Percentiles rank a stretch among this genome's conserved stretches.
phyloP scores from a whole-genome alignment of 2,113 vertebrate genomes.

The Todiramphus chloris region DNA sequence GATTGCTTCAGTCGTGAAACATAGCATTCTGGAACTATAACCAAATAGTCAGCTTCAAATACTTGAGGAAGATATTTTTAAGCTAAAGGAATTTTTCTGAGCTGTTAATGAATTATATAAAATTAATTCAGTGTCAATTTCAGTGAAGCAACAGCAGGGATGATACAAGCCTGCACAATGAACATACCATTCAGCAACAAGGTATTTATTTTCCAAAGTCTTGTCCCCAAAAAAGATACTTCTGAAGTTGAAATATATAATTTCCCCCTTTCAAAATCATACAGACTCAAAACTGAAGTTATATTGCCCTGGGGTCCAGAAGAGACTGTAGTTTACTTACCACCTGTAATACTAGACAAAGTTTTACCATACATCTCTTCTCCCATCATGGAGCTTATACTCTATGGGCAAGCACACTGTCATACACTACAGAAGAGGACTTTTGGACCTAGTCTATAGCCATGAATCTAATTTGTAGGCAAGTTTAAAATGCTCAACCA shows the following conservation, averaged over 20 bases:
- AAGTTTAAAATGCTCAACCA: background rate
- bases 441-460: background rate
- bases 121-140: background rate
- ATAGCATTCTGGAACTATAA: background rate
- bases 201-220: background rate
- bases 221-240: background rate
- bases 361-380: background rate
- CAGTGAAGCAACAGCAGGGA: background rate
- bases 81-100: background rate
- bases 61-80: background rate
- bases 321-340: background rate
- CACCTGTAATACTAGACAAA: background rate
- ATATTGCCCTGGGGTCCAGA: background rate
- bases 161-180: background rate
- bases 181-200: background rate
- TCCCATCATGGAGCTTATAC: background rate
- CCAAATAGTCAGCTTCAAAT: background rate
- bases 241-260: background rate
- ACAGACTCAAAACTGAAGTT: background rate
- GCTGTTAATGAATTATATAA: background rate
- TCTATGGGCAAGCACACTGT: background rate
- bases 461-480: background rate
- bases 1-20: background rate
- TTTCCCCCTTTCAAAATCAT: background rate
- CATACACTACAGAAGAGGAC: background rate